A percentile compares a stretch with the other conserved stretches of the same genome.
Evolutionary conservation across 2,888 invertebrate species (phyloP).

Genomic region (Thysanoteuthis rhombus): DNA sequence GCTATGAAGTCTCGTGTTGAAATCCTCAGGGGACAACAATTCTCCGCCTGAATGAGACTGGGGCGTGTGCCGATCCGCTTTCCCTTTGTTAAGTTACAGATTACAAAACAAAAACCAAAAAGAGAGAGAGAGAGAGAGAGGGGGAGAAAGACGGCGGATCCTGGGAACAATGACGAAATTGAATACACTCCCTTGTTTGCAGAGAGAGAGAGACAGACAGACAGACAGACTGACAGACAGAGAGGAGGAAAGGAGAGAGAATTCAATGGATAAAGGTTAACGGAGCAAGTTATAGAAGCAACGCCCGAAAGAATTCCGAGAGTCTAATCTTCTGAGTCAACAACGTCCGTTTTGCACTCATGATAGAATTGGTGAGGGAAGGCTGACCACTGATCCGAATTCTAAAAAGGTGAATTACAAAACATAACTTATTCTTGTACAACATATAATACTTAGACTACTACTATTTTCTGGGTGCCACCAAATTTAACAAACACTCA

Average conservation of each 20-base stretch:
- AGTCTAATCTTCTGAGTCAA: not conserved
- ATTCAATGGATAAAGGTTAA: not conserved
- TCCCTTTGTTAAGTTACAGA: not conserved
- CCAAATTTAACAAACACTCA: no score
- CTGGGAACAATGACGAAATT: not conserved
- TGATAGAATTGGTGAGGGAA: not conserved
- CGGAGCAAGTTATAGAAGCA: not conserved
- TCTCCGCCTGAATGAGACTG: not conserved
- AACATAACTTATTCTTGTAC: not conserved
- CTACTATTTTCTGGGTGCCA: no score
- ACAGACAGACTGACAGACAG: no score
- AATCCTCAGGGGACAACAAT: not conserved
- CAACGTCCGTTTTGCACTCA: not conserved
- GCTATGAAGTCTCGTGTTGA: not conserved
- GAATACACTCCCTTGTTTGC: not conserved
- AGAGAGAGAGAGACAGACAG: no score
- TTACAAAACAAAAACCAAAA: not conserved
- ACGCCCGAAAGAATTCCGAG: not conserved
- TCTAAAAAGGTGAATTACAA: not conserved
- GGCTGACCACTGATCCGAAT: not conserved
- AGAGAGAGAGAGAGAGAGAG: not conserved
- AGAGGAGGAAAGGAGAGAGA: not conserved
- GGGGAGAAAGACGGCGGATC: not conserved
- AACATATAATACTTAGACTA: no score
- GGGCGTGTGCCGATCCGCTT: constrained; percentile 12